phyloP scores from a whole-genome alignment of 2,888 invertebrate species.

The Synergus japonicus region DNA sequence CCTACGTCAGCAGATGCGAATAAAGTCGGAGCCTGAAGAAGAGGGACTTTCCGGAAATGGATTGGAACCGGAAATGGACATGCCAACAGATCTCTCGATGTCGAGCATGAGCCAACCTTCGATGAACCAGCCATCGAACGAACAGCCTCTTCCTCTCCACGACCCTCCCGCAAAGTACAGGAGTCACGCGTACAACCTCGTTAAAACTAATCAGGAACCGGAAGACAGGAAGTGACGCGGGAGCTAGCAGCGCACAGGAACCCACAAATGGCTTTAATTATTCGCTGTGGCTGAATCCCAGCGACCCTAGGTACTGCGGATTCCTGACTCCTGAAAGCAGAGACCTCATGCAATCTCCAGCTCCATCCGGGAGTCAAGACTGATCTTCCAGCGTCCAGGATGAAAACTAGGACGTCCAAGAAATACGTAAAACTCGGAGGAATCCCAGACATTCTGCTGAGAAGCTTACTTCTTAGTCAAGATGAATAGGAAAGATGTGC shows the following conservation, averaged over 20 bases:
- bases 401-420: not conserved
- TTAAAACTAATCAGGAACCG: slow-evolving; percentile 73
- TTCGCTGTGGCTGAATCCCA: slow-evolving; percentile 42
- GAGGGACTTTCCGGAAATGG: slow-evolving; percentile 65
- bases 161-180: slow-evolving; percentile 75
- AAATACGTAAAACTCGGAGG: not conserved
- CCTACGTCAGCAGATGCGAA: slow-evolving; percentile 87
- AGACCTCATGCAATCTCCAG: not conserved
- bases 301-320: not conserved
- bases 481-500: slow-evolving; percentile 49
- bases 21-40: slow-evolving; percentile 74
- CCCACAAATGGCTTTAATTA: slow-evolving; percentile 46
- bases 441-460: not conserved
- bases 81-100: slow-evolving; percentile 76
- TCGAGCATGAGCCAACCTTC: slow-evolving; percentile 73
- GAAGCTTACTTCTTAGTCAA: not conserved
- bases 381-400: slow-evolving; percentile 23
- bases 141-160: slow-evolving; percentile 67
- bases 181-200: slow-evolving; percentile 75
- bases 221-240: slow-evolving; percentile 76
- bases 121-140: slow-evolving; percentile 62
- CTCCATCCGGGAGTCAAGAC: slow-evolving; percentile 11
- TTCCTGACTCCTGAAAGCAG: not conserved
- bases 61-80: slow-evolving; percentile 73
- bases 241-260: slow-evolving; percentile 64